Conservation (phyloP, 1,140 invertebrate genomes). For the Megalopta genalis region DNA sequence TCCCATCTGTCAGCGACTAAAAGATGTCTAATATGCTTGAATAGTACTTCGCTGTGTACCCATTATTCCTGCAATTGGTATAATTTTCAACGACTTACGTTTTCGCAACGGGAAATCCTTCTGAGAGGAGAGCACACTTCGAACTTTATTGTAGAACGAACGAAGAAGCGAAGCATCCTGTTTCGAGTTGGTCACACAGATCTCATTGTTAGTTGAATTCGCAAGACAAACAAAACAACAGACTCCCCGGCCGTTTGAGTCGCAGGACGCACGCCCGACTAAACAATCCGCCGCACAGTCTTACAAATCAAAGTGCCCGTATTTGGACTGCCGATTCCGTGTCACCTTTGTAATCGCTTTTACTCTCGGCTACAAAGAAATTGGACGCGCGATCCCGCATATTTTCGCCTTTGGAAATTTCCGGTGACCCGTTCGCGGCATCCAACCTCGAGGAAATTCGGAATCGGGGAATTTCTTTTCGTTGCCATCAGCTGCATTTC, state of each 20-base stretch:
- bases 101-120: too few relatives aligned
- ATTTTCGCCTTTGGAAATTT: constrained; percentile 20
- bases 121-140: background rate
- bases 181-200: background rate
- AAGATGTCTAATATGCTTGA: too few relatives aligned
- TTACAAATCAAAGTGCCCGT: background rate
- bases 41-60: too few relatives aligned
- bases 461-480: constrained; percentile 53
- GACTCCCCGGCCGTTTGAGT: background rate
- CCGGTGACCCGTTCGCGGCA: constrained; percentile 21
- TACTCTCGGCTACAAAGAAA: background rate
- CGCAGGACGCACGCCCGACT: background rate
- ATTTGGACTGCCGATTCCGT: constrained; percentile 11
- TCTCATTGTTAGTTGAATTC: background rate
- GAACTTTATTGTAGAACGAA: too few relatives aligned
- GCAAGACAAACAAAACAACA: background rate
- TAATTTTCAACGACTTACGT: too few relatives aligned
- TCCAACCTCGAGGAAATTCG: constrained; percentile 33
- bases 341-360: background rate
- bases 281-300: constrained; percentile 2
- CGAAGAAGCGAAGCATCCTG: background rate
- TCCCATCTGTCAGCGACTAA: too few relatives aligned
- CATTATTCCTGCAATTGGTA: too few relatives aligned
- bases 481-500: constrained; percentile 41
- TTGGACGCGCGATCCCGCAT: constrained; percentile 4